phyloP scores from a whole-genome alignment of 2,888 invertebrate genomes.

The Acronicta aceris region DNA sequence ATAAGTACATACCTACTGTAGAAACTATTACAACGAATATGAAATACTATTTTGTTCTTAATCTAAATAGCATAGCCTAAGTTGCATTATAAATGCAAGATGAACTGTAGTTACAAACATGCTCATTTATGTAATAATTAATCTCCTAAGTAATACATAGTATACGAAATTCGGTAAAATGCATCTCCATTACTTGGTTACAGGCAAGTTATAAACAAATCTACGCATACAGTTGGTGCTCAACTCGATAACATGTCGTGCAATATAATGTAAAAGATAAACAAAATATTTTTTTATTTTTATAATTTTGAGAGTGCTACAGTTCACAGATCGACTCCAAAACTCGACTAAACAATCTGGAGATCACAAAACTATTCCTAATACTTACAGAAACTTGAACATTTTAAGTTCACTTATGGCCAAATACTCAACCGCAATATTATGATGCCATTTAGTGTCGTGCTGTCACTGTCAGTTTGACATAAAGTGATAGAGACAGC shows the following conservation, averaged over 20 bases:
- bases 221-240: slow-evolving; percentile 56
- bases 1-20: slow-evolving; percentile 65
- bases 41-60: slow-evolving; percentile 82
- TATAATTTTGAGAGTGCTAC: slow-evolving; percentile 58
- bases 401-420: slow-evolving; percentile 28
- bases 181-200: slow-evolving; percentile 59
- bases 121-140: slow-evolving; percentile 52
- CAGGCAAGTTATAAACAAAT: slow-evolving; percentile 60
- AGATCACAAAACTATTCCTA: slow-evolving; percentile 85
- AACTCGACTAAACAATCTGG: slow-evolving; percentile 77
- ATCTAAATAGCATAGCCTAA: slow-evolving; percentile 69
- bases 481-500: no score
- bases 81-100: slow-evolving; percentile 59
- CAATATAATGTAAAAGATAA: slow-evolving; percentile 50
- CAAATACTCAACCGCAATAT: no score
- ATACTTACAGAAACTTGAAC: slow-evolving; percentile 69
- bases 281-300: slow-evolving; percentile 30
- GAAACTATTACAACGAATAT: slow-evolving; percentile 64
- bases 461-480: no score
- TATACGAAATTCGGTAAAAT: slow-evolving; percentile 57
- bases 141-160: slow-evolving; percentile 60
- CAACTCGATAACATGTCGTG: slow-evolving; percentile 62
- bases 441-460: no score
- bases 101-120: slow-evolving; percentile 55
- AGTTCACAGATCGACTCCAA: slow-evolving; percentile 76